These are phyloP conservation scores for Nesometra sesokonis DNA, from an alignment of 35 echinoderm and acorn worm species.

Conservation along the genomic window DNA sequence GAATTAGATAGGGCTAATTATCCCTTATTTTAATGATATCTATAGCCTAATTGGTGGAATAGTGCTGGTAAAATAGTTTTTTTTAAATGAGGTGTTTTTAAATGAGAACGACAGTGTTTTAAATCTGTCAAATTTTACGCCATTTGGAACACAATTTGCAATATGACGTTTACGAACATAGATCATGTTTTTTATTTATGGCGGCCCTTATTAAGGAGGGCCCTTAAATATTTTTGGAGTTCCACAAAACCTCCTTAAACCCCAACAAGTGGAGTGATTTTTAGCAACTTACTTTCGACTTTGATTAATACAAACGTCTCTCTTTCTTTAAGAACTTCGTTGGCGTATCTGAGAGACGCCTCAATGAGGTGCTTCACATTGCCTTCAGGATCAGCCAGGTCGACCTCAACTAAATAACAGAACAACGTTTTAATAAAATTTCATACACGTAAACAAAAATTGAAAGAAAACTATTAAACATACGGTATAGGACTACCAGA, in stretches of 20 bases:
- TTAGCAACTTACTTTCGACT: constrained; percentile 70
- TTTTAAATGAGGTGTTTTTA: too few species aligned
- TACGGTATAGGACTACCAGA: too few species aligned
- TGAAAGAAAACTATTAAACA: too few species aligned
- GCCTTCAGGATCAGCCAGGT: constrained; percentile 72
- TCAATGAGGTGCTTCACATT: constrained; percentile 72
- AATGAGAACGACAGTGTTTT: too few species aligned
- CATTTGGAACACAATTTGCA: too few species aligned
- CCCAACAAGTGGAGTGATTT: not conserved
- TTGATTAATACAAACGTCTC: constrained; percentile 66
- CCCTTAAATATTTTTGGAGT: not conserved
- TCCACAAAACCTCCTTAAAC: not conserved
- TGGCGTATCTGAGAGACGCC: constrained; percentile 61
- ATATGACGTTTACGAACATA: too few species aligned
- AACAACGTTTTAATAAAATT: not conserved
- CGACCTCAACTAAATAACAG: constrained; percentile 62
- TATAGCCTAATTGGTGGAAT: too few species aligned
- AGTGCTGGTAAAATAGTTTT: too few species aligned
- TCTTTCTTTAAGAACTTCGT: constrained; percentile 73
- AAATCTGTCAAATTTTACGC: too few species aligned
- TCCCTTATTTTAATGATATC: too few species aligned
- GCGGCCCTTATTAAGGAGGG: not conserved
- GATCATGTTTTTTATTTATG: not conserved
- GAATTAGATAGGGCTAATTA: too few species aligned
- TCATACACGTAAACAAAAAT: too few species aligned